Conservation (phyloP, 2,113 vertebrate species). For the Sceloporus undulatus region DNA sequence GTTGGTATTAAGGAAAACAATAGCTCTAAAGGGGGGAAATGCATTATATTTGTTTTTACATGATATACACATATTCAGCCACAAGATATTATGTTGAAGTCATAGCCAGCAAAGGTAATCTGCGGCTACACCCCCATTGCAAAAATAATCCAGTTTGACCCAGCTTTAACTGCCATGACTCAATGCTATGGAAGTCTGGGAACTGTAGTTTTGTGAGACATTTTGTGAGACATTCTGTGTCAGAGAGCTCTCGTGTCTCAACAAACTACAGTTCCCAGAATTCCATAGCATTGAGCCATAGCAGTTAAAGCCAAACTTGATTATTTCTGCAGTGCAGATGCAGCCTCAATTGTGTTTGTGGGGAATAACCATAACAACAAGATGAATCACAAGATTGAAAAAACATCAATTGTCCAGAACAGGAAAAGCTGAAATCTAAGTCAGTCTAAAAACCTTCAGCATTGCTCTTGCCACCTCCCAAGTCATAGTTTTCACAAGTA, state of each 20-base stretch:
- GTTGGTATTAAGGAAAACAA: neutral
- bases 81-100: constrained; percentile 6
- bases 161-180: too few species aligned
- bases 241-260: too few species aligned
- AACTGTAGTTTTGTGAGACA: too few species aligned
- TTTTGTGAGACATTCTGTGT: too few species aligned
- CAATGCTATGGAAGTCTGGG: too few species aligned
- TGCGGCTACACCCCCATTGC: too few species aligned
- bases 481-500: neutral
- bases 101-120: constrained; percentile 4
- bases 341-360: neutral
- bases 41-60: neutral
- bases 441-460: neutral
- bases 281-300: too few species aligned
- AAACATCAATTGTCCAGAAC: neutral
- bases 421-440: neutral
- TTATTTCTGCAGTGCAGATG: too few species aligned
- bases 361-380: neutral
- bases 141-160: too few species aligned
- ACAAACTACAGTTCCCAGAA: too few species aligned
- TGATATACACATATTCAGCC: neutral
- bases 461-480: neutral
- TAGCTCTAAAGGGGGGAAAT: neutral
- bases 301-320: too few species aligned
- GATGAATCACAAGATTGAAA: neutral